These are phyloP conservation scores for Drosophila obscura DNA, from an alignment of 1,140 invertebrate species.

Conservation along the genomic window DNA sequence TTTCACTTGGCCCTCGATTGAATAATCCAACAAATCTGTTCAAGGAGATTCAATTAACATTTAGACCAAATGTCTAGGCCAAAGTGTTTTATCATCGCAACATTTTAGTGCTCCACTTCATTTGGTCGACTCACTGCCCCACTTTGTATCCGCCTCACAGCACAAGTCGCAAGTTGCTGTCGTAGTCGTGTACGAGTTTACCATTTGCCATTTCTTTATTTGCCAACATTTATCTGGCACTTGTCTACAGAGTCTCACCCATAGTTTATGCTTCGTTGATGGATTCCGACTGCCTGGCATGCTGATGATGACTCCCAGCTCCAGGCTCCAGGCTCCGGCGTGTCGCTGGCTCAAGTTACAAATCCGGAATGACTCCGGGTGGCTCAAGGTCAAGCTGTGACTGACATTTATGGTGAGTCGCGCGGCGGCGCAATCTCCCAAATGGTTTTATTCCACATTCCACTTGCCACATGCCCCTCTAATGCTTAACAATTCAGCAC, in stretches of 20 bases:
- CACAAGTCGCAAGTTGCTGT: too few species aligned
- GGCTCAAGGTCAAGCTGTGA: constrained; percentile 70
- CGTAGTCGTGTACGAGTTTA: too few species aligned
- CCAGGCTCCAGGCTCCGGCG: constrained; percentile 10
- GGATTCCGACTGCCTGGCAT: constrained; percentile 42
- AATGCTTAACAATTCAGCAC: constrained; percentile 78
- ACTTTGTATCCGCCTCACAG: not conserved
- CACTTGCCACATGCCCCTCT: constrained; percentile 11
- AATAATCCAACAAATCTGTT: constrained; percentile 26
- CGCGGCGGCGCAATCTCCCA: constrained; percentile 29
- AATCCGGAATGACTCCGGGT: constrained; percentile 31
- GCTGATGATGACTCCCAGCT: constrained; percentile 23
- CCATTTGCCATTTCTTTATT: constrained; percentile 44
- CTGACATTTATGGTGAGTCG: constrained; percentile 61
- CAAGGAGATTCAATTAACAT: constrained; percentile 40
- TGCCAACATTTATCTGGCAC: constrained; percentile 54
- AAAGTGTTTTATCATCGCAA: constrained; percentile 19
- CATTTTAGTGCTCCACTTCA: constrained; percentile 25
- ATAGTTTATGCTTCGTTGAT: constrained; percentile 48
- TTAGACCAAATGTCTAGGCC: constrained; percentile 1
- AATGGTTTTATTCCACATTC: constrained; percentile 49
- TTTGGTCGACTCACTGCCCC: constrained; percentile 6
- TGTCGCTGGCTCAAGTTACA: constrained; percentile 8
- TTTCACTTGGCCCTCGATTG: not conserved
- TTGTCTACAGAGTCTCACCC: constrained; percentile 48